Conservation (phyloP, 2,113 vertebrate species). For the Chitala chitala region DNA sequence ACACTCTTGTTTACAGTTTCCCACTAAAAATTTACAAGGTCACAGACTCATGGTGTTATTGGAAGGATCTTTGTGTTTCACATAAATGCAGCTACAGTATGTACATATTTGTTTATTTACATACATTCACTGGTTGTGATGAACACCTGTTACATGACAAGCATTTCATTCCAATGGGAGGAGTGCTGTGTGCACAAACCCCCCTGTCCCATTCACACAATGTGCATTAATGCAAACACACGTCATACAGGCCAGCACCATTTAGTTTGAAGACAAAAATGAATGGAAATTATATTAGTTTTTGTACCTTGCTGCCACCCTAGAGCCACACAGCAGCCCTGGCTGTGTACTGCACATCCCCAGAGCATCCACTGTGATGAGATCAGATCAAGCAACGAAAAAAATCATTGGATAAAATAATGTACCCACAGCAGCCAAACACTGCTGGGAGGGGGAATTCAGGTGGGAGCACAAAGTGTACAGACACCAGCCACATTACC, state of each 20-base stretch:
- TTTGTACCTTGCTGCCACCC: background rate
- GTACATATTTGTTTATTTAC: conserved; percentile 69
- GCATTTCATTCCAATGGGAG: conserved; percentile 55
- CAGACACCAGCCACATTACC: background rate
- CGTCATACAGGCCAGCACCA: background rate
- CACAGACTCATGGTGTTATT: conserved; percentile 65
- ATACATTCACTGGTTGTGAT: conserved; percentile 89
- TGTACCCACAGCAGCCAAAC: background rate
- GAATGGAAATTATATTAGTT: background rate
- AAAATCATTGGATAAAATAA: background rate
- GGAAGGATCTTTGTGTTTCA: conserved; percentile 70
- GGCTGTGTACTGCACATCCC: background rate
- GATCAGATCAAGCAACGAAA: background rate
- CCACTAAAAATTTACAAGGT: conserved; percentile 52
- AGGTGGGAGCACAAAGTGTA: background rate
- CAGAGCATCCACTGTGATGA: background rate
- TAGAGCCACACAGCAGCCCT: background rate
- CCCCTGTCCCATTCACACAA: background rate
- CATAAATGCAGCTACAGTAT: conserved; percentile 67
- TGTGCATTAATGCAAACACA: background rate
- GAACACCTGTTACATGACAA: conserved; percentile 66
- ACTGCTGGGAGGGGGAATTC: background rate
- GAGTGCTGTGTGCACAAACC: conserved; percentile 56
- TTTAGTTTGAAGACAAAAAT: background rate
- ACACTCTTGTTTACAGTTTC: conserved; percentile 57